Conservation (phyloP, 2,113 vertebrate species). For the Pristiophorus japonicus region DNA sequence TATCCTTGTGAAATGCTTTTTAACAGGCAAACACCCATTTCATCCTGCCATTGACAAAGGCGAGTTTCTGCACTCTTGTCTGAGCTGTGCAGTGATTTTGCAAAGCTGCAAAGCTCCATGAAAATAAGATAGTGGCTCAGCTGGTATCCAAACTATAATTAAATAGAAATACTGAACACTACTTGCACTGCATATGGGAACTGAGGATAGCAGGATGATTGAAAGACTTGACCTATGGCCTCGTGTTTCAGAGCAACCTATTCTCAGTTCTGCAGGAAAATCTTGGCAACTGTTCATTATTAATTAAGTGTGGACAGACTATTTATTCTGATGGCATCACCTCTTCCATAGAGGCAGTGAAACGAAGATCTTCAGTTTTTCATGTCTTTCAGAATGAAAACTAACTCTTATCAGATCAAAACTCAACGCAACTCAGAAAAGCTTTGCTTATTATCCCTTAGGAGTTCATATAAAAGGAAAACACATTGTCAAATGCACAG, state of each 20-base stretch:
- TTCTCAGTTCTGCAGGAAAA: not conserved
- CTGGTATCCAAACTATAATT: not conserved
- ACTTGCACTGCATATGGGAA: constrained; percentile 11
- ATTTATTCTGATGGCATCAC: not conserved
- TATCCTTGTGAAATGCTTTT: not conserved
- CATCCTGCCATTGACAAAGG: not conserved
- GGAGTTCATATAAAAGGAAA: not conserved
- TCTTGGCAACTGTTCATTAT: not conserved
- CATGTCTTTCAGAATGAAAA: not conserved
- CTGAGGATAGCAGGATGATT: not conserved
- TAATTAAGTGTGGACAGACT: not conserved
- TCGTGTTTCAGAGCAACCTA: not conserved
- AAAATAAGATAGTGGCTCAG: not conserved
- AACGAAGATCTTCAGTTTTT: not conserved
- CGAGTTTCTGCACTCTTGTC: not conserved
- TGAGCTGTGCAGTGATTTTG: not conserved
- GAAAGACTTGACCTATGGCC: not conserved
- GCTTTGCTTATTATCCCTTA: not conserved
- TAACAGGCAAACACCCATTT: not conserved
- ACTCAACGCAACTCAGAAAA: not conserved
- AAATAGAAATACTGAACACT: constrained; percentile 12
- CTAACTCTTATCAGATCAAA: not conserved
- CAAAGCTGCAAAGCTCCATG: not conserved
- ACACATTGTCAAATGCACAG: not conserved
- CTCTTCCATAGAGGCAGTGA: not conserved